These are phyloP conservation scores for Caenorhabditis macrosperma DNA, from an alignment of 2,888 invertebrate genomes.

Conservation along the genomic window DNA sequence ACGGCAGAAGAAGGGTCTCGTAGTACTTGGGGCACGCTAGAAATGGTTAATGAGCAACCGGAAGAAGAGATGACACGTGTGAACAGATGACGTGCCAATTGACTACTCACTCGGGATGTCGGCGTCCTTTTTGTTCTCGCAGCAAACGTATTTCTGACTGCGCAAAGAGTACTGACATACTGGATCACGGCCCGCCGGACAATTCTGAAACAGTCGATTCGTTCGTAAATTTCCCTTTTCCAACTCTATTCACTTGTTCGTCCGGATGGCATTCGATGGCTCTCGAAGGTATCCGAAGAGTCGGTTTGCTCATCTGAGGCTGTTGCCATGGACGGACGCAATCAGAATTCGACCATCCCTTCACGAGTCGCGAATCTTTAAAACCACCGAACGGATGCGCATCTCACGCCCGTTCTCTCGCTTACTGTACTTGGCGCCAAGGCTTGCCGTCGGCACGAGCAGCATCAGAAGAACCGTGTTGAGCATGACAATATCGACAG, in stretches of 20 bases:
- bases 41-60: constrained; percentile 22
- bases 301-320: constrained; percentile 56
- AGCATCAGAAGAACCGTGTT: constrained; percentile 29
- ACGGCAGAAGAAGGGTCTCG: constrained; percentile 65
- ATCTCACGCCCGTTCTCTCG: not conserved
- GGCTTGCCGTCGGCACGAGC: constrained; percentile 15
- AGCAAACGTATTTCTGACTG: constrained; percentile 64
- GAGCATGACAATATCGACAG: constrained; percentile 16
- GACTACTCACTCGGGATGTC: constrained; percentile 61
- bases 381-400: not conserved
- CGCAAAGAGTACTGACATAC: constrained; percentile 64
- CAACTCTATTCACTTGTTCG: constrained; percentile 24
- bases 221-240: not conserved
- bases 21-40: constrained; percentile 66
- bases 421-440: constrained; percentile 40
- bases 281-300: constrained; percentile 59
- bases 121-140: constrained; percentile 61
- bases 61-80: constrained; percentile 26
- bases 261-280: constrained; percentile 66
- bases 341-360: constrained; percentile 54
- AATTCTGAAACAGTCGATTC: constrained; percentile 31
- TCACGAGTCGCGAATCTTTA: constrained; percentile 47
- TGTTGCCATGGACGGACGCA: constrained; percentile 68
- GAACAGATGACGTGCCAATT: not conserved
- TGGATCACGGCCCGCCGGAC: constrained; percentile 59